A percentile compares a stretch with the other conserved stretches of the same genome.
phyloP scores from a whole-genome alignment of 2,888 invertebrate species.

The Diabrotica balteata region DNA sequence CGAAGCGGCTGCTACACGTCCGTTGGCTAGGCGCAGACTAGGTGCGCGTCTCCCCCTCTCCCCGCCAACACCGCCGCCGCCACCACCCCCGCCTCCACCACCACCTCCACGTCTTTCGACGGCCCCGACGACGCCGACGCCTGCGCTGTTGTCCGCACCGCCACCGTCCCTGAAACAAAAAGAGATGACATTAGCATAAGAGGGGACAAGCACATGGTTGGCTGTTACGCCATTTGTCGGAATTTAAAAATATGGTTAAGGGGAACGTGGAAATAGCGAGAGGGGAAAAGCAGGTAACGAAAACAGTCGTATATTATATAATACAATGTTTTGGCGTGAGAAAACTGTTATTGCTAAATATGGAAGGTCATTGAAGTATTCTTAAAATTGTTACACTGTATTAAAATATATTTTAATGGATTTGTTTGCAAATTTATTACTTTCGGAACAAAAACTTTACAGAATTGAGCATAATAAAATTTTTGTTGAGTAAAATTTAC shows the following conservation, averaged over 20 bases:
- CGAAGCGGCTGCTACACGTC: constrained; percentile 64
- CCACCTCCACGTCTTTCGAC: constrained; percentile 37
- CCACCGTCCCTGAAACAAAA: constrained; percentile 45
- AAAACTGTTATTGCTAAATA: no score
- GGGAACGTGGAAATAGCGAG: background rate
- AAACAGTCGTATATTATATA: no score
- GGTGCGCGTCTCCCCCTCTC: constrained; percentile 68
- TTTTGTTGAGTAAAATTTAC: no score
- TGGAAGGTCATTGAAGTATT: no score
- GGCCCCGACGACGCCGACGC: constrained; percentile 39
- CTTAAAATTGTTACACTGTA: no score
- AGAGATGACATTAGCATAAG: background rate
- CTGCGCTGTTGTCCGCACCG: constrained; percentile 38
- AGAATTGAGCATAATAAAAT: no score
- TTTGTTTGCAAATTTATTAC: no score
- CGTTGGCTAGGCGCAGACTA: constrained; percentile 77
- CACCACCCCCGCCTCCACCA: constrained; percentile 32
- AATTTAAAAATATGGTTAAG: background rate
- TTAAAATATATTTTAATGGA: no score
- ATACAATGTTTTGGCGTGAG: no score
- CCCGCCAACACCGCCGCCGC: constrained; percentile 52
- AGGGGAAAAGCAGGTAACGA: no score
- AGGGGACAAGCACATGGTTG: background rate
- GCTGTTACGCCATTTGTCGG: background rate
- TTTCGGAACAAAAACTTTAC: no score